Percentiles rank a stretch among this genome's conserved stretches.
Evolutionary conservation across 2,797 vertebrate genomes (phyloP).

Genomic region (Hypotaenidia philippensis): DNA sequence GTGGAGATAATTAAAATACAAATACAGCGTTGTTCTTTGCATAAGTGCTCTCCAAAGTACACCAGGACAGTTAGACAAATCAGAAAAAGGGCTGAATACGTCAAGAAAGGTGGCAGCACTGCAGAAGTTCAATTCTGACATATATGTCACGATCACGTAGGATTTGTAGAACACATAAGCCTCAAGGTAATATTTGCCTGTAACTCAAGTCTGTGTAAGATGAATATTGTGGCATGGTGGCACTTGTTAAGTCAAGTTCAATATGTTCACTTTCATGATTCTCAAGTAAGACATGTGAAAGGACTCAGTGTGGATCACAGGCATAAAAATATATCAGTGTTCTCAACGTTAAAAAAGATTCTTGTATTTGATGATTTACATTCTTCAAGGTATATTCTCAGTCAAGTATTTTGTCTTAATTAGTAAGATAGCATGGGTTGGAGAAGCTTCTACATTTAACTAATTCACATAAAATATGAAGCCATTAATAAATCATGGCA

Average conservation of each 20-base stretch:
- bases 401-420: not conserved
- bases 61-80: not conserved
- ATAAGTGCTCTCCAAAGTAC: not conserved
- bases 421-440: not conserved
- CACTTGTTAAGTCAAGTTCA: slow-evolving; percentile 55
- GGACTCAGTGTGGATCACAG: not conserved
- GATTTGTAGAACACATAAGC: slow-evolving; percentile 10
- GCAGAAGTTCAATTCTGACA: slow-evolving; percentile 32
- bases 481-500: not conserved
- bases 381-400: not conserved
- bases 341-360: not conserved
- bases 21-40: not conserved
- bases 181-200: slow-evolving; percentile 29
- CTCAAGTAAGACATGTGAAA: not conserved
- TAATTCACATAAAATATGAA: not conserved
- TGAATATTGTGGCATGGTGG: slow-evolving; percentile 42
- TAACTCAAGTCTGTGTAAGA: slow-evolving; percentile 37
- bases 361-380: not conserved
- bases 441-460: not conserved
- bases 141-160: not conserved
- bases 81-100: not conserved
- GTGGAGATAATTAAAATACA: not conserved
- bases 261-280: slow-evolving; percentile 35
- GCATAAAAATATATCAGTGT: not conserved
- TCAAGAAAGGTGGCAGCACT: not conserved